Conservation (phyloP, 1,140 invertebrate species). For the Zaprionus inermis region DNA sequence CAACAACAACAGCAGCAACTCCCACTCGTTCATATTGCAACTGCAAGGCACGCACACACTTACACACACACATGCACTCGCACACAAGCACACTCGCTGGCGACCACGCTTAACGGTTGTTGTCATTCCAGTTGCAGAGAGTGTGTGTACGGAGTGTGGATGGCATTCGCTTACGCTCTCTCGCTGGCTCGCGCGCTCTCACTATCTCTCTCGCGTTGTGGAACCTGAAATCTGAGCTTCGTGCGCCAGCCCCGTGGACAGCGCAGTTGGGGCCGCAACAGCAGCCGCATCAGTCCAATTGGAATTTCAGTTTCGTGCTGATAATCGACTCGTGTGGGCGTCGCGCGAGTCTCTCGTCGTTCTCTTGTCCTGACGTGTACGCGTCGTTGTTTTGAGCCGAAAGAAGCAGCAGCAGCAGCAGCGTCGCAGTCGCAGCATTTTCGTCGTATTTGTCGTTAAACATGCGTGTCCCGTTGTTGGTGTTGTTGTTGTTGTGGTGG, state of each 20-base stretch:
- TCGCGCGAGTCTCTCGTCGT: constrained; percentile 40
- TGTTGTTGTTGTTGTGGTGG: constrained; percentile 22
- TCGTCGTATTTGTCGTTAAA: constrained; percentile 31
- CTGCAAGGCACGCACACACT: constrained; percentile 21
- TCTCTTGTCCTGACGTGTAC: not conserved
- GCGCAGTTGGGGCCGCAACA: constrained; percentile 39
- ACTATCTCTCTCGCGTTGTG: constrained; percentile 36
- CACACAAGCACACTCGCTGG: not conserved
- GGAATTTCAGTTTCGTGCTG: constrained; percentile 63
- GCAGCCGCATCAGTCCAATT: constrained; percentile 40
- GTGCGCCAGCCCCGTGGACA: constrained; percentile 53
- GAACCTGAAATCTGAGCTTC: constrained; percentile 75
- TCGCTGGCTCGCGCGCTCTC: not conserved
- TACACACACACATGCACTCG: not conserved
- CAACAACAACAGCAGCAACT: constrained; percentile 24
- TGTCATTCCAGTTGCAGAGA: constrained; percentile 51
- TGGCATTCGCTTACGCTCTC: constrained; percentile 28
- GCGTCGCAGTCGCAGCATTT: constrained; percentile 33
- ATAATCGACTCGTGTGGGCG: constrained; percentile 71
- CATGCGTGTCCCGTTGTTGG: constrained; percentile 40
- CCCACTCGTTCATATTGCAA: constrained; percentile 23
- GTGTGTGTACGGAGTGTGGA: constrained; percentile 42
- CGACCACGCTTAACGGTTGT: constrained; percentile 42
- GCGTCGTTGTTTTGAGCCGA: constrained; percentile 34
- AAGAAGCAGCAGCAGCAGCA: constrained; percentile 7